Conservation (phyloP, 2,888 invertebrate species). For the Therioaphis trifolii region DNA sequence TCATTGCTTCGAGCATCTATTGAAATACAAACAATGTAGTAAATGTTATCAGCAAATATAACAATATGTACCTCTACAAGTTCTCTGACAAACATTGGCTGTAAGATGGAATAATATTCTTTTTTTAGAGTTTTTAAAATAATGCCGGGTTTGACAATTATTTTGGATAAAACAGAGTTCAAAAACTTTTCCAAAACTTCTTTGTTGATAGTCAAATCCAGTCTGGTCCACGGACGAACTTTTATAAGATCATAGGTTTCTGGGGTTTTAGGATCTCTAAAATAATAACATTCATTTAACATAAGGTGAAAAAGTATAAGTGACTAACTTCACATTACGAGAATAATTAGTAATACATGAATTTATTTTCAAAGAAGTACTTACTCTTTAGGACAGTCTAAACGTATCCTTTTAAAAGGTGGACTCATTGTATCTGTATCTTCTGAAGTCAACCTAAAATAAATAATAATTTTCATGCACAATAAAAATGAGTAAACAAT, state of each 20-base stretch:
- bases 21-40: conserved; percentile 66
- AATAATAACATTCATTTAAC: conserved; percentile 4
- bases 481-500: background rate
- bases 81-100: conserved; percentile 75
- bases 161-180: conserved; percentile 75
- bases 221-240: conserved; percentile 79
- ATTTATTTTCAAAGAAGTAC: background rate
- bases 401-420: conserved; percentile 23
- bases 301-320: background rate
- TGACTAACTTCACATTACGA: background rate
- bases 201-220: conserved; percentile 79
- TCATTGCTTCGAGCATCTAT: conserved; percentile 72
- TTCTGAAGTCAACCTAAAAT: conserved; percentile 22
- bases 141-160: conserved; percentile 75
- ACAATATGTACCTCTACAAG: conserved; percentile 73
- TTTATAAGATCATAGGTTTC: conserved; percentile 68
- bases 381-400: conserved; percentile 5
- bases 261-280: background rate
- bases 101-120: conserved; percentile 75
- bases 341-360: background rate
- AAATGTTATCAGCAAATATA: conserved; percentile 50
- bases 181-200: conserved; percentile 78
- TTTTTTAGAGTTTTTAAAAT: conserved; percentile 72
- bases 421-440: conserved; percentile 12
- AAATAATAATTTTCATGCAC: background rate